A percentile compares a stretch with the other conserved stretches of the same genome.
phyloP scores from a whole-genome alignment of 2,113 vertebrate genomes.

The Phrynosoma platyrhinos region DNA sequence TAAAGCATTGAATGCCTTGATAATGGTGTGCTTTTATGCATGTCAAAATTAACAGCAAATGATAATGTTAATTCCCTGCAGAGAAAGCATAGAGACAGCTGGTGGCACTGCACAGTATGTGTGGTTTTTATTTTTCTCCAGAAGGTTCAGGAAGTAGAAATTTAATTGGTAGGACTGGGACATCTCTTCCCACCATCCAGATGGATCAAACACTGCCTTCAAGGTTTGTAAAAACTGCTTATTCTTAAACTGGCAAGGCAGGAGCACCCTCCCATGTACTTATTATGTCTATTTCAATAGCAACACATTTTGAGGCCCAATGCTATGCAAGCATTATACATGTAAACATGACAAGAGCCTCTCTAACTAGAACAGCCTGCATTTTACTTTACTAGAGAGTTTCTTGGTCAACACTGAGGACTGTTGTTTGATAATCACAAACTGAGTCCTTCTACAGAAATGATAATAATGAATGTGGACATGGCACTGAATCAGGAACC shows the following conservation, averaged over 20 bases:
- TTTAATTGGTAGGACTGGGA: conserved; percentile 37
- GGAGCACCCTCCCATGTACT: neutral
- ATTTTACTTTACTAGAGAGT: neutral
- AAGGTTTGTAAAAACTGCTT: conserved; percentile 17
- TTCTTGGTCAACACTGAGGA: neutral
- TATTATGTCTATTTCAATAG: conserved; percentile 10
- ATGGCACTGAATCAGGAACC: neutral
- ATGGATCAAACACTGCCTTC: conserved; percentile 25
- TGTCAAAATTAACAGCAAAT: conserved; percentile 32
- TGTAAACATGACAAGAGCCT: neutral
- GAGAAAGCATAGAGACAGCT: conserved; percentile 27
- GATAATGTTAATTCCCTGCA: neutral
- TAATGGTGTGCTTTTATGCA: conserved; percentile 6
- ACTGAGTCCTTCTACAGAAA: neutral
- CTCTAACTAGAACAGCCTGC: neutral
- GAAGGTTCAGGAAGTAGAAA: conserved; percentile 29
- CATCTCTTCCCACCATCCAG: conserved; percentile 34
- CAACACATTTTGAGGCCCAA: neutral
- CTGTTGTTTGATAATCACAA: neutral
- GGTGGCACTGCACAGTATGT: conserved; percentile 7
- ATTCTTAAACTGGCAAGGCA: neutral
- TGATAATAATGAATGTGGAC: neutral
- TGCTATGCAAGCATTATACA: neutral
- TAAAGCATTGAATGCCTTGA: neutral
- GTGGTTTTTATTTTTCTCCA: conserved; percentile 25